Percentiles rank a stretch among this genome's conserved stretches.
These are phyloP conservation scores for Orchesella cincta DNA, from an alignment of 1,140 invertebrate genomes.

Conservation along the genomic window DNA sequence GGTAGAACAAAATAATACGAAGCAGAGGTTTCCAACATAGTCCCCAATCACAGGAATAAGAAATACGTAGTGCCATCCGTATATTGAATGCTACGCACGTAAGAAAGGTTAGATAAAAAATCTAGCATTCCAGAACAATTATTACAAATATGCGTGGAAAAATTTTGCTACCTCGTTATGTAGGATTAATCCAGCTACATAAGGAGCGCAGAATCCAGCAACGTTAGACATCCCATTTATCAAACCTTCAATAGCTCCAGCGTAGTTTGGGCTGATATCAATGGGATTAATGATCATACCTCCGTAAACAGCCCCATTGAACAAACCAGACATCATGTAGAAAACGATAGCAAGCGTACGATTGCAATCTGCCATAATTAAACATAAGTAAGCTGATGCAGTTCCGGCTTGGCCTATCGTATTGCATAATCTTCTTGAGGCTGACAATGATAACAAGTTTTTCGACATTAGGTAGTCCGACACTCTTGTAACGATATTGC, in stretches of 20 bases:
- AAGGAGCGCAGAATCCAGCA: conserved; percentile 61
- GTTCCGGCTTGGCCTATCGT: conserved; percentile 47
- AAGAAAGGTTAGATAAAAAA: too few species aligned
- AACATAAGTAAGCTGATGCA: conserved; percentile 43
- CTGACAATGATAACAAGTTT: conserved; percentile 4
- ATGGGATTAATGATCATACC: conserved; percentile 40
- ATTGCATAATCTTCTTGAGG: conserved; percentile 41
- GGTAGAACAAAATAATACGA: conserved; percentile 55
- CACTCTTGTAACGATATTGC: conserved; percentile 3
- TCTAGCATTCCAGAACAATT: too few species aligned
- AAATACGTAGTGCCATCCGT: conserved; percentile 62
- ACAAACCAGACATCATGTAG: conserved; percentile 26
- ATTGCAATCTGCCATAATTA: conserved; percentile 49
- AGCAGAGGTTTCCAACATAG: conserved; percentile 58
- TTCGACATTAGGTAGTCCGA: background rate
- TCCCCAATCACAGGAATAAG: conserved; percentile 59
- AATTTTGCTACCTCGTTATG: conserved; percentile 50
- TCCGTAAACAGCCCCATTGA: conserved; percentile 36
- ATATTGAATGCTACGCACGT: conserved; percentile 60
- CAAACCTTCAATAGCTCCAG: conserved; percentile 59
- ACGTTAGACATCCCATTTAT: conserved; percentile 62
- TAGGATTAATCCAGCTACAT: conserved; percentile 38
- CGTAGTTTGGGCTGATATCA: conserved; percentile 37
- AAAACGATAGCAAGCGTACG: conserved; percentile 18
- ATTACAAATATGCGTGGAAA: too few species aligned